A percentile compares a stretch with the other conserved stretches of the same genome.
Conservation (phyloP, 2,888 invertebrate species). For the Drosophila picticornis region DNA sequence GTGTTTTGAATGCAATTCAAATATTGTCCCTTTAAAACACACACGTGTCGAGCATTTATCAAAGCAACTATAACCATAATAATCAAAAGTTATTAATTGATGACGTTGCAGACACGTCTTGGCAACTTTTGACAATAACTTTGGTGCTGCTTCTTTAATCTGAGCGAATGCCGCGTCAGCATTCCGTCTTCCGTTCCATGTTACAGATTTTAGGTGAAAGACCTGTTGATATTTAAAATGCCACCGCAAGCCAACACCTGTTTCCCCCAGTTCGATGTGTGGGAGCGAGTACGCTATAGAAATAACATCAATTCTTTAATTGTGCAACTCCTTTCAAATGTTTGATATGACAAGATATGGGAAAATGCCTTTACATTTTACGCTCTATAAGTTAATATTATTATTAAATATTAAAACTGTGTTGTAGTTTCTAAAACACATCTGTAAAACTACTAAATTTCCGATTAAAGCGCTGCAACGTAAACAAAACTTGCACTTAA, state of each 20-base stretch:
- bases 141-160: constrained; percentile 10
- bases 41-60: neutral
- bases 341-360: neutral
- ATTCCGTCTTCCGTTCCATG: constrained; percentile 20
- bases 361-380: neutral
- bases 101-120: constrained; percentile 49
- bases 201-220: constrained; percentile 50
- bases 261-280: constrained; percentile 13
- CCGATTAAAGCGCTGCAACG: neutral
- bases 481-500: neutral
- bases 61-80: neutral
- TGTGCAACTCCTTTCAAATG: neutral
- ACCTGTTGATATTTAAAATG: constrained; percentile 68
- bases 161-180: constrained; percentile 56
- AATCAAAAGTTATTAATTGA: constrained; percentile 37
- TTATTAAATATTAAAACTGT: neutral
- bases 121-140: constrained; percentile 6
- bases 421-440: neutral
- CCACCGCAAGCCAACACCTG: constrained; percentile 38
- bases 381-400: neutral
- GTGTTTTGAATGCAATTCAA: constrained; percentile 5
- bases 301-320: constrained; percentile 6
- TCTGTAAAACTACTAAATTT: neutral
- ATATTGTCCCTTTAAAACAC: constrained; percentile 16
- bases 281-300: constrained; percentile 40